Conservation (phyloP, 2,113 vertebrate species). For the Saccopteryx leptura region DNA sequence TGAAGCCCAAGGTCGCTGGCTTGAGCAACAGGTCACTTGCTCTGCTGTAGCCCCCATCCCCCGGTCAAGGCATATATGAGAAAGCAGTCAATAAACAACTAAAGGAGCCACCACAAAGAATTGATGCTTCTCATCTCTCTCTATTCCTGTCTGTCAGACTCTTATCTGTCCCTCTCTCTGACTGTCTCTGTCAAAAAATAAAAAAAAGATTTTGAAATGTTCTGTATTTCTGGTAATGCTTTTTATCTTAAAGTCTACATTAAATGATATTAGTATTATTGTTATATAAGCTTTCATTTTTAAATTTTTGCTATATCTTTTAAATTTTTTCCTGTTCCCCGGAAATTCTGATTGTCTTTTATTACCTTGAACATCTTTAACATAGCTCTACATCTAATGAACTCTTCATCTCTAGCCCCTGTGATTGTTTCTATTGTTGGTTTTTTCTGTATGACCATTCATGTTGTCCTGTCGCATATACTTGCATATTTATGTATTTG, state of each 20-base stretch:
- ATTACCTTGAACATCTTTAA: conserved; percentile 24
- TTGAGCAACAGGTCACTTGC: no score
- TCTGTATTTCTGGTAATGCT: background rate
- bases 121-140: no score
- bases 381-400: background rate
- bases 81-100: no score
- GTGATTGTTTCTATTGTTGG: background rate
- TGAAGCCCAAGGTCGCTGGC: no score
- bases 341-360: conserved; percentile 10
- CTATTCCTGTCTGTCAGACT: no score
- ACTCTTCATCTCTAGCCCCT: background rate
- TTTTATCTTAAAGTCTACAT: background rate
- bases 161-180: no score
- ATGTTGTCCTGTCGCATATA: background rate
- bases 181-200: no score
- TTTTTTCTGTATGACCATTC: background rate
- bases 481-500: background rate
- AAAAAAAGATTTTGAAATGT: background rate
- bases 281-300: conserved; percentile 16
- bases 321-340: background rate
- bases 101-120: no score
- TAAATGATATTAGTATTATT: background rate
- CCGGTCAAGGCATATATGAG: no score
- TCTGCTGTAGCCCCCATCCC: no score
- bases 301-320: background rate